Percentiles rank a stretch among this genome's conserved stretches.
Evolutionary conservation across 2,888 invertebrate species (phyloP).

Genomic region (Theretra japonica): DNA sequence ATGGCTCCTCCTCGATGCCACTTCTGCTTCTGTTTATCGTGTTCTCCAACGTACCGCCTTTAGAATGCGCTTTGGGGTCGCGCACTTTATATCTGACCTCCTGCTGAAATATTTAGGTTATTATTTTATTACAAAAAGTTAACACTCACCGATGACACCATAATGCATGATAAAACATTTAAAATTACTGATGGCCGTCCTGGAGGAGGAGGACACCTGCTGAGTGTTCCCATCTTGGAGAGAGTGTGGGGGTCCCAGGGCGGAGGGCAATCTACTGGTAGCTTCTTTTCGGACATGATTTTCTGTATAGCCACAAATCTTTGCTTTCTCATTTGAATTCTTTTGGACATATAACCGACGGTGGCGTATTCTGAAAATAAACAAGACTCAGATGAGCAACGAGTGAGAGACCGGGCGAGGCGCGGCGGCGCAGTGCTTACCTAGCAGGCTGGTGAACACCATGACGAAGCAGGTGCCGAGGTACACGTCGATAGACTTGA

Average conservation of each 20-base stretch:
- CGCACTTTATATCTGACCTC: conserved; percentile 97
- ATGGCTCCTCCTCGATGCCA: conserved; percentile 83
- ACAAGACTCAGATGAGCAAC: not conserved
- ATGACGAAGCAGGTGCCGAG: conserved; percentile 98
- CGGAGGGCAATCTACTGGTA: conserved; percentile 89
- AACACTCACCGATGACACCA: not conserved
- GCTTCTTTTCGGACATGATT: conserved; percentile 94
- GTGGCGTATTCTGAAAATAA: conserved; percentile 93
- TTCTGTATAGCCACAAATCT: conserved; percentile 94
- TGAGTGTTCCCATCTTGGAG: conserved; percentile 89
- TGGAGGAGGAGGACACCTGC: conserved; percentile 69
- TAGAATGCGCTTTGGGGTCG: conserved; percentile 95
- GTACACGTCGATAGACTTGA: conserved; percentile 98
- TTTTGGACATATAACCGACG: conserved; percentile 97
- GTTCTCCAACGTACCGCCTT: conserved; percentile 94
- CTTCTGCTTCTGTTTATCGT: conserved; percentile 91
- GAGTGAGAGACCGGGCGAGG: not conserved
- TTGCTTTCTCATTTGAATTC: conserved; percentile 96
- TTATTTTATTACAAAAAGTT: not conserved
- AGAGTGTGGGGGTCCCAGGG: conserved; percentile 86
- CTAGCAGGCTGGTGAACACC: conserved; percentile 97
- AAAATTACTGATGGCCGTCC: conserved; percentile 37
- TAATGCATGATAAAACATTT: not conserved
- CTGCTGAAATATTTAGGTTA: conserved; percentile 75
- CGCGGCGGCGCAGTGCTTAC: conserved; percentile 73